Evolutionary conservation across 2,797 vertebrate species (phyloP), one percentile per base, ranked within the genome.

Genomic region (Esox lucius): DNA sequence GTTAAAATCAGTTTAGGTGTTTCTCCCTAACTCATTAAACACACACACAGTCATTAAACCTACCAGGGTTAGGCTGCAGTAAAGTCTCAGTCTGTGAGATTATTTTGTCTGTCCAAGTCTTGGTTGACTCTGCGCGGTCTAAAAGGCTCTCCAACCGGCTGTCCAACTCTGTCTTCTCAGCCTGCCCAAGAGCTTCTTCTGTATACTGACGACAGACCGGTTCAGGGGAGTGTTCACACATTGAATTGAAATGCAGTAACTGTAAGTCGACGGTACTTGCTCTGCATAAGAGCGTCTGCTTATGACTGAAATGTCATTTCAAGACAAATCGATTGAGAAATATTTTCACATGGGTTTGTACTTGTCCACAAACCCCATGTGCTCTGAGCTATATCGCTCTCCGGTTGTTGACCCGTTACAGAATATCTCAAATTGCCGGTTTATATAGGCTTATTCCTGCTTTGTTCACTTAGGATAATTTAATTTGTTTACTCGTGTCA

Each of bases 61-160:
- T 94, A 98, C 98, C 97, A 72, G 96, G 94, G 88, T 95, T 99
- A 66, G 98, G 98, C 87, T 99, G 97, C 79, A 99, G 74, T 78
- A 98, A 88, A 17, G 96, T 95, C 91, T 99, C 97, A 0, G 96
- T 98, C 89, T 98, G 97, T 77, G 93, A 96, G 93, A 97, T 93
- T 73, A 99, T 95, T 87, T 94, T 95, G 88, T 98, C 98, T 48
- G 97, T 98, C 94, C 96, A 96, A 71, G 91, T 88, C 91, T 98
- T 98, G 73, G 97, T 99, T 84, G 92, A 90, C 81, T 99, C 97
- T 73, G 91, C 95, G 85, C 92, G 95, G 84, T 84, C 80, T 35
- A 98, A 92, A 68, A 98, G 96, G 84, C 95, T 95, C 90, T 98
- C 97, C 83, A 99, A 88, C 72, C 94, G 94, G 83, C 94, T 92